Percentiles rank a stretch among this genome's conserved stretches.
Conservation (phyloP, 2,113 vertebrate species). For the Etheostoma cragini region DNA sequence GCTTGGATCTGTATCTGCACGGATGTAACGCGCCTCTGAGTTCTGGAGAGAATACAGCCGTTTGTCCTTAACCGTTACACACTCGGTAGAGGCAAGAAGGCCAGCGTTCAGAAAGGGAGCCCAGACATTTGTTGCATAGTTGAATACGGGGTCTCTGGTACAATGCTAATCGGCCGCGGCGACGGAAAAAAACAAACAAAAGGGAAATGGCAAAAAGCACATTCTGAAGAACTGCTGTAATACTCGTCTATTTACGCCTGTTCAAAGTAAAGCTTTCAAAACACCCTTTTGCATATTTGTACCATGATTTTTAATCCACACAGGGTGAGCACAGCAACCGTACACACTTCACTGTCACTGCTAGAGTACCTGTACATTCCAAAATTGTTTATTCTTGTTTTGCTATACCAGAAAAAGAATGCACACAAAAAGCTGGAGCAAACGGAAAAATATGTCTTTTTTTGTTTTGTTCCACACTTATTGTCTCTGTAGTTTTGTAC, state of each 20-base stretch:
- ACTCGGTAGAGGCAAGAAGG: conserved; percentile 80
- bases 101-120: conserved; percentile 87
- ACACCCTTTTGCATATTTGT: conserved; percentile 99
- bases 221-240: conserved; percentile 87
- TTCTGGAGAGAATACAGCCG: conserved; percentile 93
- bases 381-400: conserved; percentile 64
- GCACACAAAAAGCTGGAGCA: conserved; percentile 78
- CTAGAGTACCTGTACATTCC: conserved; percentile 78
- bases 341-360: conserved; percentile 85
- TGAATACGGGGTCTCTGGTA: conserved; percentile 91
- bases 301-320: conserved; percentile 88
- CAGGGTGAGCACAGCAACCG: conserved; percentile 87
- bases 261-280: conserved; percentile 99
- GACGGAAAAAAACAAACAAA: conserved; percentile 44
- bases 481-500: conserved; percentile 72
- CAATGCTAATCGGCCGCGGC: conserved; percentile 82
- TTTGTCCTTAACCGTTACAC: conserved; percentile 63
- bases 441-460: conserved; percentile 84
- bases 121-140: conserved; percentile 97
- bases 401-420: conserved; percentile 85
- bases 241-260: conserved; percentile 94
- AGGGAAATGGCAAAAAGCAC: conserved; percentile 90
- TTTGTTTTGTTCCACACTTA: conserved; percentile 60
- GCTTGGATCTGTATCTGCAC: conserved; percentile 34
- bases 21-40: conserved; percentile 35